These are phyloP conservation scores for Aspidoscelis tigris DNA, from an alignment of 2,113 vertebrate species.

Conservation along the genomic window DNA sequence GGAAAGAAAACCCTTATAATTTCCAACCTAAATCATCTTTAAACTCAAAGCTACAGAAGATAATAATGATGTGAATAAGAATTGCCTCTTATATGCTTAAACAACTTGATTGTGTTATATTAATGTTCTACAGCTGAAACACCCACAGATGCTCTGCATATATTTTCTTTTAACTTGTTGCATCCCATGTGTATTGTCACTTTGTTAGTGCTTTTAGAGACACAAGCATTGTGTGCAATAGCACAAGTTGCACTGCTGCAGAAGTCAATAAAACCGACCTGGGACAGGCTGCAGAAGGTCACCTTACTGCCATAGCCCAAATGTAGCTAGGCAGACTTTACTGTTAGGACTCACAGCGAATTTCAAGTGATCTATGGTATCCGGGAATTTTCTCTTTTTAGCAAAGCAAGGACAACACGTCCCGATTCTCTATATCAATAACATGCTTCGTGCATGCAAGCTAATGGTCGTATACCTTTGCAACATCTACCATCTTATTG, in stretches of 20 bases:
- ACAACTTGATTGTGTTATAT: conserved; percentile 34
- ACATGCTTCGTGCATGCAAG: conserved; percentile 69
- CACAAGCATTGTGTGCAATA: conserved; percentile 10
- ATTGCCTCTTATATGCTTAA: conserved; percentile 44
- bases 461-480: conserved; percentile 48
- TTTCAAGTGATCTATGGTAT: conserved; percentile 49
- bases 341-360: conserved; percentile 19
- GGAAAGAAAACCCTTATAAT: background rate
- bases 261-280: background rate
- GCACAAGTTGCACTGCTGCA: background rate
- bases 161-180: conserved; percentile 37
- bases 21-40: conserved; percentile 40
- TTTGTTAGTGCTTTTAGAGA: conserved; percentile 36
- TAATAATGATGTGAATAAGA: conserved; percentile 37
- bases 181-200: conserved; percentile 51
- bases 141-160: conserved; percentile 31
- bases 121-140: conserved; percentile 31
- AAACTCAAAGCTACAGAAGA: conserved; percentile 42
- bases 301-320: conserved; percentile 8
- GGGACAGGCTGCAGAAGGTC: background rate
- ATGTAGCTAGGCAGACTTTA: background rate
- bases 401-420: conserved; percentile 68
- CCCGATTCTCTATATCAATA: conserved; percentile 73
- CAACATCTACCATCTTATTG: conserved; percentile 52
- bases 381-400: conserved; percentile 70